These are phyloP conservation scores for Heterohyrax brucei DNA, from an alignment of 2,797 vertebrate species.

Conservation along the genomic window DNA sequence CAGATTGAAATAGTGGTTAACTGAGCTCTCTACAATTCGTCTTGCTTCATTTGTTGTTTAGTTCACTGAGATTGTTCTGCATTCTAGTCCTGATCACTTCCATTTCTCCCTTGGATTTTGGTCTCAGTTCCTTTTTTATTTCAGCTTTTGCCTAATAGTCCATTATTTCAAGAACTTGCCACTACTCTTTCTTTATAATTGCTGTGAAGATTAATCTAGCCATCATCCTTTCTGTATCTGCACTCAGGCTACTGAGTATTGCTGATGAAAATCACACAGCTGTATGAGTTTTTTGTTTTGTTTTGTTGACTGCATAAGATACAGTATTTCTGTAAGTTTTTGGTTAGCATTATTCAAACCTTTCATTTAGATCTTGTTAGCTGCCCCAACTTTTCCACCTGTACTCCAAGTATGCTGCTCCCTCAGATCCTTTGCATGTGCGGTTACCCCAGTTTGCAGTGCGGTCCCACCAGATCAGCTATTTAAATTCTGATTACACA, in stretches of 20 bases:
- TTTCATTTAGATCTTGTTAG: slow-evolving; percentile 45
- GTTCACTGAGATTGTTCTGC: neutral
- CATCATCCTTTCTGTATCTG: neutral
- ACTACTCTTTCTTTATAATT: neutral
- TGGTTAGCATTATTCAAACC: neutral
- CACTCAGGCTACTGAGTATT: neutral
- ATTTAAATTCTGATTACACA: neutral
- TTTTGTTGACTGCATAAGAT: neutral
- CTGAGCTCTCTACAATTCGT: neutral
- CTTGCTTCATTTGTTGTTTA: neutral
- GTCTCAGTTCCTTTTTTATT: slow-evolving; percentile 16
- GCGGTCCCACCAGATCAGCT: neutral
- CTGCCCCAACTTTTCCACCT: neutral
- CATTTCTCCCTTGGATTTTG: slow-evolving; percentile 24
- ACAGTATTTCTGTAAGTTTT: neutral
- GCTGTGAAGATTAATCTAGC: neutral
- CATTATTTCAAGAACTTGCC: neutral
- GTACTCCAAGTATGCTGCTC: neutral
- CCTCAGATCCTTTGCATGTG: neutral
- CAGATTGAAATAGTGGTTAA: slow-evolving; percentile 13
- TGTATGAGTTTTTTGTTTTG: neutral
- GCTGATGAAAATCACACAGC: neutral
- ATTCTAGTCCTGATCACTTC: neutral
- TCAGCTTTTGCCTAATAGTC: neutral
- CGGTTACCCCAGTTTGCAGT: neutral